Evolutionary conservation across 2,797 vertebrate genomes (phyloP).

Genomic region (Phyllotis vaccarum): DNA sequence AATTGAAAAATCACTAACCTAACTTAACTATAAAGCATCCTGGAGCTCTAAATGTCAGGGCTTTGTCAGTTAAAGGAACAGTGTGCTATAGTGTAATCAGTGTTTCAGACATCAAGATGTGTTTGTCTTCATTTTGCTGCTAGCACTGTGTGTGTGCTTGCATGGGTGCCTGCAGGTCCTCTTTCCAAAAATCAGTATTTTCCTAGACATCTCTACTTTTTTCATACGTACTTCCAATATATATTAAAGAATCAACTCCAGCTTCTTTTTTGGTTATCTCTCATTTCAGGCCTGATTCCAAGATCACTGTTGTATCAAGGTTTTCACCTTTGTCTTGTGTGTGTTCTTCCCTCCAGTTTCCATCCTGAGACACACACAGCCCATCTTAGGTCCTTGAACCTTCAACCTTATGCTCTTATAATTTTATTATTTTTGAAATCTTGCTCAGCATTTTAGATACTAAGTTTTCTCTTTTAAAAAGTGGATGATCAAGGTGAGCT

Average conservation of each 20-base stretch:
- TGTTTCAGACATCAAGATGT: conserved; percentile 5
- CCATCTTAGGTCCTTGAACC: not conserved
- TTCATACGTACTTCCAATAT: conserved; percentile 26
- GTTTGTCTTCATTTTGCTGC: not conserved
- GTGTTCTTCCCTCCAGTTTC: not conserved
- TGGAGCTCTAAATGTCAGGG: not conserved
- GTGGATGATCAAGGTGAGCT: not conserved
- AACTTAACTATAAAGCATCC: conserved; percentile 2
- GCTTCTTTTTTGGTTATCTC: not conserved
- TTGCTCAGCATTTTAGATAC: conserved; percentile 32
- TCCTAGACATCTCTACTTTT: conserved; percentile 9
- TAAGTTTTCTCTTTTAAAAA: conserved; percentile 66
- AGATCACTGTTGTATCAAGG: not conserved
- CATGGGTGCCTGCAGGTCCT: not conserved
- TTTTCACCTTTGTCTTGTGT: not conserved
- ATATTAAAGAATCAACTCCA: not conserved
- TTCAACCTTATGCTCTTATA: not conserved
- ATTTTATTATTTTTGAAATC: conserved; percentile 31
- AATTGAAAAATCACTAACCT: conserved; percentile 43
- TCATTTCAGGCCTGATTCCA: not conserved
- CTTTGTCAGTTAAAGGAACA: not conserved
- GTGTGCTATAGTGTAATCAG: not conserved
- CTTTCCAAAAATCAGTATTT: not conserved
- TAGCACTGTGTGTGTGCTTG: not conserved
- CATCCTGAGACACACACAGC: not conserved